A percentile compares a stretch with the other conserved stretches of the same genome.
Evolutionary conservation across 2,888 invertebrate genomes (phyloP).

Genomic region (Caradrina kadenii): DNA sequence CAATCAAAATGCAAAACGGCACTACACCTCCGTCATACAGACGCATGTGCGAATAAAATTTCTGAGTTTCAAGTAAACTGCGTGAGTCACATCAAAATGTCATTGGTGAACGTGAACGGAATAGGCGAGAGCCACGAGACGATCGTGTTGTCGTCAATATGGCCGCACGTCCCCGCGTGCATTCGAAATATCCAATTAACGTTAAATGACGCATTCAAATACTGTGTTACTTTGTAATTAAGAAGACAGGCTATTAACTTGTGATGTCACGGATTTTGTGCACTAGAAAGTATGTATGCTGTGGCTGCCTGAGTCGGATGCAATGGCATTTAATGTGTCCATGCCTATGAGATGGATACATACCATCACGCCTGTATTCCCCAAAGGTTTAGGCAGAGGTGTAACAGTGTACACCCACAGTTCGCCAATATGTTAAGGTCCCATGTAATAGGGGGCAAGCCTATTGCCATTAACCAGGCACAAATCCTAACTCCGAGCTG

Average conservation of each 20-base stretch:
- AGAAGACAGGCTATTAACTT: conserved; percentile 1
- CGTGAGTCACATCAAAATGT: conserved; percentile 68
- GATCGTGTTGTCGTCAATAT: conserved; percentile 34
- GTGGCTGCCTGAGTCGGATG: no score
- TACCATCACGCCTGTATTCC: no score
- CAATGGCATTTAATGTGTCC: no score
- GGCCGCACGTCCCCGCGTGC: conserved; percentile 34
- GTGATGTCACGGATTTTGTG: conserved; percentile 1
- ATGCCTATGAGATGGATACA: no score
- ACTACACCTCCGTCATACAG: conserved; percentile 52
- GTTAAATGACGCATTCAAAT: conserved; percentile 29
- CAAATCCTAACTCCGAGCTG: no score
- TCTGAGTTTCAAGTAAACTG: conserved; percentile 69
- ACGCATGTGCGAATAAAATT: conserved; percentile 58
- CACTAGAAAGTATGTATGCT: conserved; percentile 15
- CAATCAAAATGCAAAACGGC: conserved; percentile 58
- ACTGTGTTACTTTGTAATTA: conserved; percentile 37
- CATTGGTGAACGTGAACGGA: conserved; percentile 66
- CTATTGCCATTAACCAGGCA: no score
- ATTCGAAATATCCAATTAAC: conserved; percentile 46
- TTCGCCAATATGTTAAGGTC: no score
- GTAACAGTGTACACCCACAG: no score
- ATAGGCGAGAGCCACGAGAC: conserved; percentile 51
- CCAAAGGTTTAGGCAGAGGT: no score
- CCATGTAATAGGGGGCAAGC: no score